Evolutionary conservation across 2,113 vertebrate species (phyloP).

Genomic region (Cavia porcellus): DNA sequence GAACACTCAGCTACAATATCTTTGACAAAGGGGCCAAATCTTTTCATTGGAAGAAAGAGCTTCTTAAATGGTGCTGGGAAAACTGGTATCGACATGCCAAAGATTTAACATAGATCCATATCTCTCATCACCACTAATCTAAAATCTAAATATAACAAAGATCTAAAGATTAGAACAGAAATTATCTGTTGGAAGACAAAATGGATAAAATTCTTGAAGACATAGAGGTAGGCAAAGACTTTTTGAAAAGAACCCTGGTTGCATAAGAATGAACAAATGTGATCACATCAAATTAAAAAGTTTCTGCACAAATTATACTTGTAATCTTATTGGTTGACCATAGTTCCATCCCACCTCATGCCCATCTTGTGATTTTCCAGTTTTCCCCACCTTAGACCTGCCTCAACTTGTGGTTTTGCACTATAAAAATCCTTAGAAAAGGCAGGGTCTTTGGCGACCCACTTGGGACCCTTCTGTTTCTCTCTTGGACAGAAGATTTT

Average conservation of each 20-base stretch:
- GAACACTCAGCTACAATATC: neutral
- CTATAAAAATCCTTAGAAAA: no score
- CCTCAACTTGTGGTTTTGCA: no score
- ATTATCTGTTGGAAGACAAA: no score
- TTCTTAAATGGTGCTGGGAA: neutral
- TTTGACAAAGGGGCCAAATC: neutral
- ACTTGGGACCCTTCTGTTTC: no score
- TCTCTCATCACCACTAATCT: neutral
- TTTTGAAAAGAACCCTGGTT: neutral
- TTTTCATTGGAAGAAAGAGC: neutral
- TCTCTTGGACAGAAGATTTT: no score
- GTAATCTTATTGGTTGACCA: no score
- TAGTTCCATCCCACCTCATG: no score
- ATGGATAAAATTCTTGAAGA: neutral
- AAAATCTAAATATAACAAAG: neutral
- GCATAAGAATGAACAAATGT: neutral
- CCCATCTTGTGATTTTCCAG: no score
- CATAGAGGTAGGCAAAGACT: neutral
- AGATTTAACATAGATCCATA: neutral
- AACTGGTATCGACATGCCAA: neutral
- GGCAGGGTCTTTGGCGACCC: no score
- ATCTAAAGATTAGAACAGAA: no score
- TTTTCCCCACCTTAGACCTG: no score
- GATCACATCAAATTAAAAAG: neutral
- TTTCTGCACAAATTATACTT: neutral